These are phyloP conservation scores for Paralinhomoeus sp. DNA, from an alignment of 2,888 invertebrate species.

Conservation along the genomic window DNA sequence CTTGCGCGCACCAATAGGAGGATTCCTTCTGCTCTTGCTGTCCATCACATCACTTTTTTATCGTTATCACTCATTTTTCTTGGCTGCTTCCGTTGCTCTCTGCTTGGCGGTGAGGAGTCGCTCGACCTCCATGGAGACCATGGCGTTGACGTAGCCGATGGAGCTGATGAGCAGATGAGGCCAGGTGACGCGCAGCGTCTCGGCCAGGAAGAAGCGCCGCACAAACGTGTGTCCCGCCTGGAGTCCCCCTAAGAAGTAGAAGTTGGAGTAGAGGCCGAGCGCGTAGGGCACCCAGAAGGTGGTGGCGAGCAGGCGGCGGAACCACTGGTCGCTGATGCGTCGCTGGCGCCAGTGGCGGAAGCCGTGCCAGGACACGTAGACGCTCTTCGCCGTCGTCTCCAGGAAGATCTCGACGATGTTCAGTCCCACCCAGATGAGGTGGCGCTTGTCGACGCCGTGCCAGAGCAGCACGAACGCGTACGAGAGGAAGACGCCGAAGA, in stretches of 20 bases:
- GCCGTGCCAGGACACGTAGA: constrained; percentile 12
- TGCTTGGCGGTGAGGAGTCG: too few relatives aligned
- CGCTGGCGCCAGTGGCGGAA: constrained; percentile 11
- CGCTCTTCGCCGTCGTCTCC: constrained; percentile 20
- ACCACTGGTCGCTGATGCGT: constrained; percentile 14
- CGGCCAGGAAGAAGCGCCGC: constrained; percentile 5
- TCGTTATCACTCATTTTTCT: background rate
- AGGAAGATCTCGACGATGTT: constrained; percentile 28
- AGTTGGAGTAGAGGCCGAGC: constrained; percentile 23
- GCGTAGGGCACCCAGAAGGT: constrained; percentile 17
- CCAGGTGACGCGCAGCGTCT: constrained; percentile 7
- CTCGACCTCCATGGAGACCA: constrained; percentile 16
- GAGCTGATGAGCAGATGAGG: constrained; percentile 18
- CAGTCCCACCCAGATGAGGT: constrained; percentile 28
- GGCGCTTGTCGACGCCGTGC: constrained; percentile 29
- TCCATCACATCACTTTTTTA: background rate
- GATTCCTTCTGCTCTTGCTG: too few relatives aligned
- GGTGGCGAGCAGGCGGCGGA: constrained; percentile 18
- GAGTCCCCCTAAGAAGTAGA: constrained; percentile 22
- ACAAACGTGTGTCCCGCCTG: constrained; percentile 21
- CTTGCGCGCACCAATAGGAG: too few relatives aligned
- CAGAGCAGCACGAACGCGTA: constrained; percentile 30
- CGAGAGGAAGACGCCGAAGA: constrained; percentile 26
- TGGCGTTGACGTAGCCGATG: constrained; percentile 19
- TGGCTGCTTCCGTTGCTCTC: background rate